Conservation (phyloP, 2,113 vertebrate species). For the Progne subis region DNA sequence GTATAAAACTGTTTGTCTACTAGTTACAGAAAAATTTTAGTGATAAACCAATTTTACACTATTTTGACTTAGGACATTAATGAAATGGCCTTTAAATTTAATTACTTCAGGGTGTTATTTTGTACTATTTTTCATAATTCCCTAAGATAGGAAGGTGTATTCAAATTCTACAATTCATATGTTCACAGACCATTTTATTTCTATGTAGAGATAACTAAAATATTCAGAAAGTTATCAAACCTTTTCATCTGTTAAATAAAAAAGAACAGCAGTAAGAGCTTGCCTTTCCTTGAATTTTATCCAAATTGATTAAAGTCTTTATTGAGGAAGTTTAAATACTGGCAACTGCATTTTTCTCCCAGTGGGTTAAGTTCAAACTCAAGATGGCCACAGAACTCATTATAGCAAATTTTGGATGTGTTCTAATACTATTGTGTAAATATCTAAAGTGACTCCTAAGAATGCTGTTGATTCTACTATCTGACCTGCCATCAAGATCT, state of each 20-base stretch:
- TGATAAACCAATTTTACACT: not conserved
- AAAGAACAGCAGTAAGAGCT: not conserved
- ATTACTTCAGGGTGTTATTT: not conserved
- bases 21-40: not conserved
- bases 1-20: not conserved
- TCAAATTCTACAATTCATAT: not conserved
- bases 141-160: not conserved
- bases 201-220: not conserved
- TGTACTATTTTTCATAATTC: not conserved
- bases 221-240: not conserved
- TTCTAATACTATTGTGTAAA: not conserved
- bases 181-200: not conserved
- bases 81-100: not conserved
- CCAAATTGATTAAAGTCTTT: not conserved
- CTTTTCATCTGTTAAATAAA: not conserved
- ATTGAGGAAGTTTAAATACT: not conserved
- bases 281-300: not conserved
- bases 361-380: not conserved
- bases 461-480: not conserved
- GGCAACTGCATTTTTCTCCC: not conserved
- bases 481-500: not conserved
- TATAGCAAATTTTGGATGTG: not conserved
- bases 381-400: not conserved
- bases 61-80: not conserved
- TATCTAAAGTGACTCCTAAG: not conserved